phyloP scores from a whole-genome alignment of 1,140 invertebrate genomes.

The Rhynchophorus ferrugineus region DNA sequence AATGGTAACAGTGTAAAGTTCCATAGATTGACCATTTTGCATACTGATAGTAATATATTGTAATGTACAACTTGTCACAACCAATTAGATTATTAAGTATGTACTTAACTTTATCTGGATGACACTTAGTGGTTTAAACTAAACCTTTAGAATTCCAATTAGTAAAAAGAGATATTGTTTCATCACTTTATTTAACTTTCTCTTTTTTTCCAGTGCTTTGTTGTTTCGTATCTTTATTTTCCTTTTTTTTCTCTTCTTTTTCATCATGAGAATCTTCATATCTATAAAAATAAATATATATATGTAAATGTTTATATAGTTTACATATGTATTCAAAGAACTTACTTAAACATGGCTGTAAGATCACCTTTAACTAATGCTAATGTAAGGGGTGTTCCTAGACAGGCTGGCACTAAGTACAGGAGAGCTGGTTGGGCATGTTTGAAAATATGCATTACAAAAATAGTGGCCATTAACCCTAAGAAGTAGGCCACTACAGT shows the following conservation, averaged over 20 bases:
- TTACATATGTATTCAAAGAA: too few species aligned
- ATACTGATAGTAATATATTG: too few species aligned
- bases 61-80: too few species aligned
- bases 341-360: constrained; percentile 83
- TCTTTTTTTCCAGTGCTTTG: constrained; percentile 17
- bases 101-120: too few species aligned
- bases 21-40: too few species aligned
- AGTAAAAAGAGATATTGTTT: neutral
- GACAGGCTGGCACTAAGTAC: constrained; percentile 94
- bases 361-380: constrained; percentile 88
- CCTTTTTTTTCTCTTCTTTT: constrained; percentile 19
- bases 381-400: constrained; percentile 78
- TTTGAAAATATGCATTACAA: constrained; percentile 98
- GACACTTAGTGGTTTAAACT: too few species aligned
- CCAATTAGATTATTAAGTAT: too few species aligned
- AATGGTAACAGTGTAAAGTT: too few species aligned
- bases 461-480: constrained; percentile 87
- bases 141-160: neutral
- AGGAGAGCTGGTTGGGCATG: constrained; percentile 98
- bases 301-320: constrained; percentile 1
- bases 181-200: constrained; percentile 13
- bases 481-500: constrained; percentile 91
- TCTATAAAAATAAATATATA: constrained; percentile 12
- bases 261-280: constrained; percentile 26
- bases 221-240: constrained; percentile 20